Conservation (phyloP, 2,113 vertebrate genomes). For the Vidua macroura region DNA sequence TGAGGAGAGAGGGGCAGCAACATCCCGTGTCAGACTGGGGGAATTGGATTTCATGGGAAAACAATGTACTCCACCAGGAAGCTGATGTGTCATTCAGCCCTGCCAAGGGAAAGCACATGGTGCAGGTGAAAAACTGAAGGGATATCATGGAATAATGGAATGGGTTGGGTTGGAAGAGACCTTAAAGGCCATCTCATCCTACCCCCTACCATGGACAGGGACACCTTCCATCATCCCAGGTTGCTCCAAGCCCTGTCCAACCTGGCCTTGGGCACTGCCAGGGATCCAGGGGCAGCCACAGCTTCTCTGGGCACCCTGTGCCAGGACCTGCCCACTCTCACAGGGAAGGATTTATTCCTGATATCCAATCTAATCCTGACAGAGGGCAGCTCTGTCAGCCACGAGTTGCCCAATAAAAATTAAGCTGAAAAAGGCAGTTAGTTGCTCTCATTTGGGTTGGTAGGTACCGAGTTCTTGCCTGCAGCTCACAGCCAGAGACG, state of each 20-base stretch:
- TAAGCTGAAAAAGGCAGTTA: background rate
- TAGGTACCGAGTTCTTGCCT: background rate
- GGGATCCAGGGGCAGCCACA: background rate
- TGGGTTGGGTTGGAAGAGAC: background rate
- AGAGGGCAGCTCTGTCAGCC: background rate
- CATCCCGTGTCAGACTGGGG: background rate
- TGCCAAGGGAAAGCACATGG: too few species aligned
- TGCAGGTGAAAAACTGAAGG: background rate
- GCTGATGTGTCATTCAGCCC: background rate
- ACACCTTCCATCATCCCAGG: accelerated
- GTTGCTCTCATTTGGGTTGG: background rate
- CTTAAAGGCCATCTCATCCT: accelerated
- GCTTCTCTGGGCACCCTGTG: background rate
- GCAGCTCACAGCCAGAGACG: background rate
- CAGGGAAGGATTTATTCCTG: background rate
- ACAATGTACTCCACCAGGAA: background rate
- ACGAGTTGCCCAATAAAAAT: background rate
- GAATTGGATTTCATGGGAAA: background rate
- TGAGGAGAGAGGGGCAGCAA: accelerated
- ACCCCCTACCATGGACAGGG: background rate
- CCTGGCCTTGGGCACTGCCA: background rate
- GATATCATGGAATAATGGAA: background rate
- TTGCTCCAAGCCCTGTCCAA: accelerated
- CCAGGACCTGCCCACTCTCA: background rate
- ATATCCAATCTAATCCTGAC: background rate